These are phyloP conservation scores for Sylvia borin DNA, from an alignment of 2,797 vertebrate genomes.

Conservation along the genomic window DNA sequence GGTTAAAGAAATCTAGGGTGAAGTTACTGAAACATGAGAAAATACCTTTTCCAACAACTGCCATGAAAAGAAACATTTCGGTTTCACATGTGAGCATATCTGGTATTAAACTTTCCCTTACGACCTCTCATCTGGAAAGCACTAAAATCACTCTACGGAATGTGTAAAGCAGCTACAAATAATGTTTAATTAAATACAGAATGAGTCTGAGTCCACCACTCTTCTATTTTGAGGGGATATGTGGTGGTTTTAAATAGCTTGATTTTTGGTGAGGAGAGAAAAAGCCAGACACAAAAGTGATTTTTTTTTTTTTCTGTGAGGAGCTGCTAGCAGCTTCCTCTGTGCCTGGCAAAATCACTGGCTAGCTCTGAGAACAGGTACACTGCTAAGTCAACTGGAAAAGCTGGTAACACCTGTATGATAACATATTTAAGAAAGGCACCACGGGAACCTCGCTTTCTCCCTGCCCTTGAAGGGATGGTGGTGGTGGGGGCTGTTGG, in stretches of 20 bases:
- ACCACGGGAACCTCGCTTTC: not conserved
- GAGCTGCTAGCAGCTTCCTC: not conserved
- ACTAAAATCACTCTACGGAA: conserved; percentile 85
- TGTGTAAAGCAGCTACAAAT: conserved; percentile 84
- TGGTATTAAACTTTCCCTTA: conserved; percentile 84
- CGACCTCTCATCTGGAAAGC: conserved; percentile 95
- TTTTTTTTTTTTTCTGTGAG: not conserved
- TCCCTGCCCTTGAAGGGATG: not conserved
- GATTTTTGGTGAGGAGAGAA: not conserved
- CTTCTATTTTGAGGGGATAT: conserved; percentile 93
- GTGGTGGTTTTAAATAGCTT: not conserved
- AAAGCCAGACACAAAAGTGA: not conserved
- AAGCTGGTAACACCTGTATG: not conserved
- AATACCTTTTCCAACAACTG: conserved; percentile 82
- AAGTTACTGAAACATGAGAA: conserved; percentile 85
- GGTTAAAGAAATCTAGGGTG: conserved; percentile 84
- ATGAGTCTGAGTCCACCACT: conserved; percentile 79
- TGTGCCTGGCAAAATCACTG: not conserved
- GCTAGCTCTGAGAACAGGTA: not conserved
- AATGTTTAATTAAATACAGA: conserved; percentile 76
- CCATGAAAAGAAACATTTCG: conserved; percentile 93
- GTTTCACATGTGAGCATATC: conserved; percentile 80
- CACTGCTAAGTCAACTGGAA: not conserved
- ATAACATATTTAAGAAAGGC: not conserved
- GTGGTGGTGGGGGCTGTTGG: not conserved